These are phyloP conservation scores for Nothoprocta pentlandii DNA, from an alignment of 2,113 vertebrate genomes.

Conservation along the genomic window DNA sequence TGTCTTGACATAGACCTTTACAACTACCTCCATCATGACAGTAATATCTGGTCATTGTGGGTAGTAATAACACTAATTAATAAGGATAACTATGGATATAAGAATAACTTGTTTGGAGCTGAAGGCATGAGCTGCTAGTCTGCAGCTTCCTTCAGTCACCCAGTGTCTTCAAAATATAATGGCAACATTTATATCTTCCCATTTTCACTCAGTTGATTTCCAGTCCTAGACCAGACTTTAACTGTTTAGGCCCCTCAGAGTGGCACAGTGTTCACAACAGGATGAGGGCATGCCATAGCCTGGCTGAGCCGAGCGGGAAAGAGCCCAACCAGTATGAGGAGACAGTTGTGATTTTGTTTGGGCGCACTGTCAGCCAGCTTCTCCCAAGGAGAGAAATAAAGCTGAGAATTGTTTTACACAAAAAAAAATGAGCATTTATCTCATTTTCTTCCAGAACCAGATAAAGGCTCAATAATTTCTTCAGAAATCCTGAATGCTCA, in stretches of 20 bases:
- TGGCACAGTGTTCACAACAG: not conserved
- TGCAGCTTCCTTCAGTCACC: not conserved
- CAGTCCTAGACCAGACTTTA: not conserved
- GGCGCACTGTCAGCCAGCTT: not conserved
- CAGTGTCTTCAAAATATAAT: not conserved
- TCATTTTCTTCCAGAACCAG: not conserved
- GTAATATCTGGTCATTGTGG: not conserved
- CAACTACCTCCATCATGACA: not conserved
- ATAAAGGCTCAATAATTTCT: not conserved
- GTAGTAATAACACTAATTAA: not conserved
- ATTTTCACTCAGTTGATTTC: not conserved
- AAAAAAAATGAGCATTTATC: slow-evolving; percentile 7
- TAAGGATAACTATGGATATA: not conserved
- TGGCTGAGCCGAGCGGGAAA: not conserved
- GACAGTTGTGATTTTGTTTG: not conserved
- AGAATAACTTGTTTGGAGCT: not conserved
- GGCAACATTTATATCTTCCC: not conserved
- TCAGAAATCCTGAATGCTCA: not conserved
- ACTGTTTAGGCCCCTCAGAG: not conserved
- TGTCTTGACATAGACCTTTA: not conserved
- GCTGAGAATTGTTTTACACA: not conserved
- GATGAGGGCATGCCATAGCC: not conserved
- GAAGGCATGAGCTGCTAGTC: not conserved
- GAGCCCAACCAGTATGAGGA: not conserved
- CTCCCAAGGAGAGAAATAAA: not conserved